Base-by-base conservation (phyloP, 2,113 vertebrate species). In the Cathartes aura region DNA sequence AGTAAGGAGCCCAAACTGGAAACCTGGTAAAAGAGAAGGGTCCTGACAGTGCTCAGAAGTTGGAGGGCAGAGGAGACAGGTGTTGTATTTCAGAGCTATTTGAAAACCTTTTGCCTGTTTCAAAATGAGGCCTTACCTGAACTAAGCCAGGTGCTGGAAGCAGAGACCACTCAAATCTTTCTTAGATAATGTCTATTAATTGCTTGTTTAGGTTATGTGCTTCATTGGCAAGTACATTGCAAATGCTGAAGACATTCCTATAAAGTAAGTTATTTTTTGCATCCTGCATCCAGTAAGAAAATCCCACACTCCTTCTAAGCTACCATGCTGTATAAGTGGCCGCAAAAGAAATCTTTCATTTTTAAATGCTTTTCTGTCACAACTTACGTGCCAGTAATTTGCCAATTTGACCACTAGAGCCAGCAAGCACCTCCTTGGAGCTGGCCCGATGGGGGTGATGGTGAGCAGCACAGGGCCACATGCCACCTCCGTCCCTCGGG, bases 401-500 rank as follows among this genome's bases (percentile, higher is more conserved):
- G 56, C 50, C 12, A 17, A 1, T 87, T 92, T 90, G 92, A 89
- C 90, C 72, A 50, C n/a, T 32, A 23, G 62, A 81, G 50, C 68
- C 60, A 38, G 36, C 26, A 16, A 91, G 86, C 87, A 67, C 36
- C 53, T 84, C 47, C 70, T 97, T n/a, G 5, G 62, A 72, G 84
- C 74, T 70, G 80, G 32, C 68, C 53, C 3, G 3, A 3, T 24
- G 22, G 6, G 24, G 58, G 34, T 43, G 74, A 47, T 2, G 10
- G 64, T 36, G 63, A 87, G 83, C 10, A 19, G 82, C 4, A 1
- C 0, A 0, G 50, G 60, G 82, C 89, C 93, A 86, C 9, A 0
- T 88, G 72, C 91, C 91, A 63, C 87, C 73, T 96, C 91, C 78
- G 29, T 92, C 96, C 93, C 95, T 82, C 3, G 27, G 94, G 92